phyloP scores from a whole-genome alignment of 2,888 invertebrate species.

The Drosophila atripex region DNA sequence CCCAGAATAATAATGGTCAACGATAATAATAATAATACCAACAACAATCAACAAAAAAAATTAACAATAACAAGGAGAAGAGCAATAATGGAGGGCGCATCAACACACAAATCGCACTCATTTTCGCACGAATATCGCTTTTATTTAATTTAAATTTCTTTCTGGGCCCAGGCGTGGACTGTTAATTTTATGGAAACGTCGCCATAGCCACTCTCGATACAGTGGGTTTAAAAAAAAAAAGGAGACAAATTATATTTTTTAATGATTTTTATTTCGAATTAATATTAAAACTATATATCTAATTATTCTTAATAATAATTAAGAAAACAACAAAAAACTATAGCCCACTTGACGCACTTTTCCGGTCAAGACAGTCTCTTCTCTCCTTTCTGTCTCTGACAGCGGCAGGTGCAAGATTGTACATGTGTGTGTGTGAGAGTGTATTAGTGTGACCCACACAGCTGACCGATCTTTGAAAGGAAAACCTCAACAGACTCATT shows the following conservation, averaged over 20 bases:
- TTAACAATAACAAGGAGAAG: constrained; percentile 32
- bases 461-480: constrained; percentile 5
- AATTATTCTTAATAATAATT: neutral
- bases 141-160: constrained; percentile 63
- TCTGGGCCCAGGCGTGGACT: neutral
- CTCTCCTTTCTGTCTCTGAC: neutral
- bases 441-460: neutral
- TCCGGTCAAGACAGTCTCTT: neutral
- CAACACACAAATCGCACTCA: no score
- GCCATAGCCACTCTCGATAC: constrained; percentile 17
- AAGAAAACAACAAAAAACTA: no score
- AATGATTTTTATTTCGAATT: neutral
- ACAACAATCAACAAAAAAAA: neutral
- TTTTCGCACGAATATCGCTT: constrained; percentile 56
- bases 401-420: neutral
- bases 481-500: neutral
- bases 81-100: neutral
- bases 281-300: neutral
- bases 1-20: constrained; percentile 25
- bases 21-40: neutral
- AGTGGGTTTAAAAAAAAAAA: constrained; percentile 8
- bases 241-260: no score
- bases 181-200: constrained; percentile 3
- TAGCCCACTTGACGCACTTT: no score
- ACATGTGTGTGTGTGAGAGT: neutral